phyloP scores from a whole-genome alignment of 2,888 invertebrate genomes.

The Lasioglossum figueresi region DNA sequence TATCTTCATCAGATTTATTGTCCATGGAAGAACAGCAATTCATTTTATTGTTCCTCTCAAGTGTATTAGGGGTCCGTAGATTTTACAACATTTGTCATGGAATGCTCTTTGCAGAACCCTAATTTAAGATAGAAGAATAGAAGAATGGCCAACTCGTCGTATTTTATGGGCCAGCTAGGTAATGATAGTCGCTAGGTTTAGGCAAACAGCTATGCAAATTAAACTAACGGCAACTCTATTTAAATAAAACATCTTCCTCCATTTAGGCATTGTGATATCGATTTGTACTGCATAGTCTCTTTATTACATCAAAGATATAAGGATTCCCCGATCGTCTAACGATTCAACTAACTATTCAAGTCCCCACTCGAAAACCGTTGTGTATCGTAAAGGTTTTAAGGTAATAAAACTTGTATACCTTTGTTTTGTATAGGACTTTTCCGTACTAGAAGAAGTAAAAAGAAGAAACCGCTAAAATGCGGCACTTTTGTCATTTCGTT shows the following conservation, averaged over 20 bases:
- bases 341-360: too few species aligned
- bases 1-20: slow-evolving; percentile 25
- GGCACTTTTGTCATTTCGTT: too few species aligned
- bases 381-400: too few species aligned
- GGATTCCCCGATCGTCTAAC: too few species aligned
- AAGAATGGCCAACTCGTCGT: too few species aligned
- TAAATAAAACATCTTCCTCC: neutral
- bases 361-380: too few species aligned
- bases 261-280: neutral
- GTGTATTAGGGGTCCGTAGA: slow-evolving; percentile 29
- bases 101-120: neutral
- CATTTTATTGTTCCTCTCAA: slow-evolving; percentile 27
- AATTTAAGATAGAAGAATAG: neutral
- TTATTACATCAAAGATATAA: neutral
- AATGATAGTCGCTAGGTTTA: neutral
- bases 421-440: too few species aligned
- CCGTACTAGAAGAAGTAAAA: too few species aligned
- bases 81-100: slow-evolving; percentile 11
- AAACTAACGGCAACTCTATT: neutral
- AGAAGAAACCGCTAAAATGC: too few species aligned
- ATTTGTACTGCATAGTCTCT: neutral
- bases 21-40: slow-evolving; percentile 23
- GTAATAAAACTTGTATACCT: too few species aligned
- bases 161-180: too few species aligned
- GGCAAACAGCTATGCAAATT: neutral